phyloP scores from a whole-genome alignment of 2,797 vertebrate genomes.

The Gymnocypris eckloni region DNA sequence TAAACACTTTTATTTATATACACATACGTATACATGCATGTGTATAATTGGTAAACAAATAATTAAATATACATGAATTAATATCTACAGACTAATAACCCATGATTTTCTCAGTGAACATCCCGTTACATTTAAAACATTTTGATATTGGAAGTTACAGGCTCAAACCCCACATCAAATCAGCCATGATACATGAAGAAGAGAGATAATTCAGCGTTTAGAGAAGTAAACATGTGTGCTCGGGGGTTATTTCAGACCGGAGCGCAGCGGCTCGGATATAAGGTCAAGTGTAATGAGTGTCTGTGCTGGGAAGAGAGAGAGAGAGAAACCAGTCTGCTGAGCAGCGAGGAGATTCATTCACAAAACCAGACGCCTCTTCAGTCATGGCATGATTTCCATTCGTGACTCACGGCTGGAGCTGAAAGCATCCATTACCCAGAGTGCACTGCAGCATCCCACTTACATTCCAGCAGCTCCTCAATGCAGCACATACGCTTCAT shows the following conservation, averaged over 20 bases:
- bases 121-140: neutral
- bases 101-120: neutral
- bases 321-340: neutral
- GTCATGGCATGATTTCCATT: slow-evolving; percentile 30
- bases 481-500: neutral
- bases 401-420: slow-evolving; percentile 45
- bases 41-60: too few species aligned
- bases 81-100: neutral
- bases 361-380: slow-evolving; percentile 35
- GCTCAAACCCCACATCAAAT: neutral
- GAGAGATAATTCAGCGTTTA: neutral
- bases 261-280: neutral
- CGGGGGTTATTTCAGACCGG: neutral
- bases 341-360: slow-evolving; percentile 46
- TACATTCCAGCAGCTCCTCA: slow-evolving; percentile 15
- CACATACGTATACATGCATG: too few species aligned
- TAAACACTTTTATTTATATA: too few species aligned
- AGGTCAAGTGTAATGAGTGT: neutral
- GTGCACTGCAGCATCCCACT: slow-evolving; percentile 16
- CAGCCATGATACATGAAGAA: neutral
- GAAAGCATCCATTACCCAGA: slow-evolving; percentile 6
- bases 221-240: neutral
- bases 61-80: too few species aligned
- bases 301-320: neutral
- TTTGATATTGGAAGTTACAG: neutral